These are phyloP conservation scores for Phataginus tetradactyla DNA, from an alignment of 2,797 vertebrate species.

Conservation along the genomic window DNA sequence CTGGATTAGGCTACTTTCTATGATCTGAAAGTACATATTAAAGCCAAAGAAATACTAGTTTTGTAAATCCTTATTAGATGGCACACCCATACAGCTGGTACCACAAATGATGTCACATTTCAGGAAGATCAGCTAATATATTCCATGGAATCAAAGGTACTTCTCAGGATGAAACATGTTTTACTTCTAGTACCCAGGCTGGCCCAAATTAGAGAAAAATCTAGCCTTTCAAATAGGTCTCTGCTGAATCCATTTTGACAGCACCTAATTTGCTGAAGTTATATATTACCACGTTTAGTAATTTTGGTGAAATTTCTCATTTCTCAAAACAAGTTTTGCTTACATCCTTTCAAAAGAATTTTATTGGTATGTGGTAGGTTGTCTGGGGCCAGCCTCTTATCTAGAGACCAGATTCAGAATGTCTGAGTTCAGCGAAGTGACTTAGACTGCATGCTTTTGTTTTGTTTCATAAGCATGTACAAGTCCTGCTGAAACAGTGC, in stretches of 20 bases:
- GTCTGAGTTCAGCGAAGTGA: constrained; percentile 81
- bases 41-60: constrained; percentile 73
- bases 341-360: constrained; percentile 85
- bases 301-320: constrained; percentile 77
- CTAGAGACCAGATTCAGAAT: constrained; percentile 79
- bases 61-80: constrained; percentile 70
- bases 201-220: constrained; percentile 78
- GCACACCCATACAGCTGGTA: constrained; percentile 78
- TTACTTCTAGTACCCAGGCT: constrained; percentile 83
- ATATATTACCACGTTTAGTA: constrained; percentile 83
- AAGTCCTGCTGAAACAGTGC: constrained; percentile 77
- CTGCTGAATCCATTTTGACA: constrained; percentile 83
- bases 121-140: constrained; percentile 82
- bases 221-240: constrained; percentile 79
- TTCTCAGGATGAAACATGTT: constrained; percentile 80
- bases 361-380: constrained; percentile 80
- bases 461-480: constrained; percentile 78
- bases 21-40: constrained; percentile 60
- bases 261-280: constrained; percentile 80
- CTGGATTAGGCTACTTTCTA: constrained; percentile 57
- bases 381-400: constrained; percentile 87
- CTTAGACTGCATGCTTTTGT: constrained; percentile 77
- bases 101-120: constrained; percentile 79
- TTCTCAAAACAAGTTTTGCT: constrained; percentile 83
- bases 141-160: constrained; percentile 83